Evolutionary conservation across 2,113 vertebrate species (phyloP).

Genomic region (Onychostruthus taczanowskii): DNA sequence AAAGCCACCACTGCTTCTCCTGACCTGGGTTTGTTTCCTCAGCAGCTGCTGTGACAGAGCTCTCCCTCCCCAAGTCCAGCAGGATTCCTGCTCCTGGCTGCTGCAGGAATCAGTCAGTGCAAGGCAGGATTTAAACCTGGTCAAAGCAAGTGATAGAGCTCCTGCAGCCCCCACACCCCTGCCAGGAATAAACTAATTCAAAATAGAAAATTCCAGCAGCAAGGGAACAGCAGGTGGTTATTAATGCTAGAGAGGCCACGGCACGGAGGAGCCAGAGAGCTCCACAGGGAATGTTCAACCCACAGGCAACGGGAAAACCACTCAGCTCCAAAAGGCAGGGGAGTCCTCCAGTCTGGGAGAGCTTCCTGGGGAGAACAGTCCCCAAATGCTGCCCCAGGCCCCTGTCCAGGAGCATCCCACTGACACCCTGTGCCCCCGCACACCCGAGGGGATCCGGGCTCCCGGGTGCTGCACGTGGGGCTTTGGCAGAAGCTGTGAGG

Average conservation of each 20-base stretch:
- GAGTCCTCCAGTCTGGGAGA: neutral
- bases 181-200: neutral
- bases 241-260: neutral
- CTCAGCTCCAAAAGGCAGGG: neutral
- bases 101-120: fast-evolving
- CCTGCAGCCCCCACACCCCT: neutral
- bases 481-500: neutral
- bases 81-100: neutral
- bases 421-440: fast-evolving
- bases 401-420: neutral
- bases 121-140: neutral
- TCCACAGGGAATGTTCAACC: fast-evolving
- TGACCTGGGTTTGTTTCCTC: neutral
- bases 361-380: neutral
- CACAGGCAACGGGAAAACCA: fast-evolving
- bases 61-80: neutral
- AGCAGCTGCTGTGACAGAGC: neutral
- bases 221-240: neutral
- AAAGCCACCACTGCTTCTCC: neutral
- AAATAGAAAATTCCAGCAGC: neutral
- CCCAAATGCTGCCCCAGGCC: neutral
- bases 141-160: neutral
- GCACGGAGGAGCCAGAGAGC: neutral
- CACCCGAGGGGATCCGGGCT: fast-evolving
- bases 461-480: neutral